Base-by-base conservation (phyloP, 2,888 invertebrate species). In the Icerya purchasi region DNA sequence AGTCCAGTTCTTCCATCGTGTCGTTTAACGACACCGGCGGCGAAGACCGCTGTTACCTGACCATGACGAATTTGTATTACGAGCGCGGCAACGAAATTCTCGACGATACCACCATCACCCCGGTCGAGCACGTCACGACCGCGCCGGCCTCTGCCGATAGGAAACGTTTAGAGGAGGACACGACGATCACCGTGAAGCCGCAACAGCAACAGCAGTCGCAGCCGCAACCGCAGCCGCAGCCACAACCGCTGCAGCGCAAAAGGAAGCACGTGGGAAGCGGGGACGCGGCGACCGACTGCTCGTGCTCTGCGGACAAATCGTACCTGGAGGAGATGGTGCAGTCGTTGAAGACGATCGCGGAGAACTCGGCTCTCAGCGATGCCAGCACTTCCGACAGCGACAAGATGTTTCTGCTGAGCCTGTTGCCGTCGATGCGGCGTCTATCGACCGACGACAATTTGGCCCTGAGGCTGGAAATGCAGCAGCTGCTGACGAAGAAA, bases 401-500 rank as follows among this genome's bases (percentile, higher is more conserved):
- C 54, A 59, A 60, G 21, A 22, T 63, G 57, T 63, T 63, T 53
- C 24, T 63, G 19, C 53, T 63, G 24, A 63, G 63, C 56, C 58
- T 63, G 22, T 54, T 62, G 18, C 61, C 63, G 18, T 62, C 60
- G 25, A 60, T 63, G 62, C 62, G 59, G 57, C 59, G 61, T 51
- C 50, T 63, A 2, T 59, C 61, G 10, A 49, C 57, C 18, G 36
- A 58, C 2, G 64, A 62, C 54, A 64, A 64, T 53, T 53, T 64
- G 49, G 59, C 54, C 50, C 62, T 62, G 49, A 59, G 62, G 14
- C 57, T 61, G n/a, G 59, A 61, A 57, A 59, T 62, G 19, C 64
- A 64, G 51, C 56, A 62, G 21, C 54, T 62, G n/a, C 56, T 61
- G 2, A 58, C 23, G 14, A 55, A 55, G 3, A 10, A 14, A 36